Evolutionary conservation across 2,113 vertebrate species (phyloP), one percentile per base, ranked within the genome.

Genomic region (Dicentrarchus labrax): DNA sequence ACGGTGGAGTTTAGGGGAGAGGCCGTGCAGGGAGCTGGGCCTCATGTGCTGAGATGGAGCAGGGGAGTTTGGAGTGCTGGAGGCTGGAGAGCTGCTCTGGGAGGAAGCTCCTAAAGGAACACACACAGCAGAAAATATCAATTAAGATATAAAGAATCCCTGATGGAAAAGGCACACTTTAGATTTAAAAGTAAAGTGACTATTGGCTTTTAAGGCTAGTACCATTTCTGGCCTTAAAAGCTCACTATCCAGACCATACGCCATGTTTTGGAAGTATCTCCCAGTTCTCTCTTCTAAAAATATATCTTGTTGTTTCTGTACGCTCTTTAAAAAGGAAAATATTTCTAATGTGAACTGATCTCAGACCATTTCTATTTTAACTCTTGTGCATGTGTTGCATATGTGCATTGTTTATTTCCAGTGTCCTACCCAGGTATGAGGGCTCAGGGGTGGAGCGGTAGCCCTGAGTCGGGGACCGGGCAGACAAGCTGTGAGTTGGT

Each of bases 11-110:
- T 98, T 98, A 0, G 97, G 97, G 6, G 97, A 98, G 48, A 98
- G 94, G 64, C 97, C 97, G 0, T 97, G 97, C 72, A 98, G 95
- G 0, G 97, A 98, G 91, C 97, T 98, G 80, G 97, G 97, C 17
- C 97, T 93, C 94, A 98, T 97, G 91, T 98, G 97, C 86, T 98
- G 97, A 2, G 97, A 96, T 0, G 97, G 96, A 1, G 97, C 97
- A 0, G 97, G 97, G 2, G 97, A 98, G 91, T 98, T 98, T 53
- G 97, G 97, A 1, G 97, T 97, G 92, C 97, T 98, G 22, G 97
- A 97, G 39, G 96, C 96, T 0, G 97, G 96, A 45, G 97, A 98
- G 90, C 97, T 97, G 94, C 96, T 97, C 92, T 97, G 97, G 7
- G 97, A 97, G 0, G 97, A 98, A 24, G 96, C 95, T 56, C 97